A percentile compares a stretch with the other conserved stretches of the same genome.
Conservation (phyloP, 2,888 invertebrate genomes). For the Agrypnus murinus region DNA sequence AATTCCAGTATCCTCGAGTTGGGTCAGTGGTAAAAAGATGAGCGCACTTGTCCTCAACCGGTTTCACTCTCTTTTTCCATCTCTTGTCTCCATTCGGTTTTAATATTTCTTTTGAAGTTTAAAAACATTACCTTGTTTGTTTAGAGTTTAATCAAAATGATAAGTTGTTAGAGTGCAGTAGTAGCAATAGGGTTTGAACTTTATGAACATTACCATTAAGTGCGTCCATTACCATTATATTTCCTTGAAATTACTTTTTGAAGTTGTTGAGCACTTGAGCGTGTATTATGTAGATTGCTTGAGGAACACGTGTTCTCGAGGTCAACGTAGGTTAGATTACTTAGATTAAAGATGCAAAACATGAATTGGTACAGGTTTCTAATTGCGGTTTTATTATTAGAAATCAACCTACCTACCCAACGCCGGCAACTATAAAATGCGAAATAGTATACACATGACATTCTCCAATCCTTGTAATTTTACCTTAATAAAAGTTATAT, state of each 20-base stretch:
- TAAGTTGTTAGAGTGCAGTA: conserved; percentile 29
- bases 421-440: too few species aligned
- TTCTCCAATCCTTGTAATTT: too few species aligned
- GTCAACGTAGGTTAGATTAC: conserved; percentile 37
- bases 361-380: conserved; percentile 21
- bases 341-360: conserved; percentile 32
- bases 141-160: conserved; percentile 26
- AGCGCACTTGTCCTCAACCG: conserved; percentile 34
- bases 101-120: conserved; percentile 35
- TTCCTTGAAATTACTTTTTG: conserved; percentile 32
- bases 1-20: conserved; percentile 26
- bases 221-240: too few species aligned
- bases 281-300: conserved; percentile 33
- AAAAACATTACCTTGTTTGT: conserved; percentile 9
- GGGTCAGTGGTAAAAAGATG: conserved; percentile 43
- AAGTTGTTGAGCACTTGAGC: conserved; percentile 28
- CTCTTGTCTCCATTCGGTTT: conserved; percentile 30
- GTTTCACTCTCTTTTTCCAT: conserved; percentile 26
- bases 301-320: conserved; percentile 38
- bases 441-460: too few species aligned
- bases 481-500: too few species aligned
- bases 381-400: conserved; percentile 5
- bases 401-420: too few species aligned
- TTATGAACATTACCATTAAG: conserved; percentile 29
- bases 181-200: conserved; percentile 9